Evolutionary conservation across 2,888 invertebrate species (phyloP).

Genomic region (Caenorhabditis macrosperma): DNA sequence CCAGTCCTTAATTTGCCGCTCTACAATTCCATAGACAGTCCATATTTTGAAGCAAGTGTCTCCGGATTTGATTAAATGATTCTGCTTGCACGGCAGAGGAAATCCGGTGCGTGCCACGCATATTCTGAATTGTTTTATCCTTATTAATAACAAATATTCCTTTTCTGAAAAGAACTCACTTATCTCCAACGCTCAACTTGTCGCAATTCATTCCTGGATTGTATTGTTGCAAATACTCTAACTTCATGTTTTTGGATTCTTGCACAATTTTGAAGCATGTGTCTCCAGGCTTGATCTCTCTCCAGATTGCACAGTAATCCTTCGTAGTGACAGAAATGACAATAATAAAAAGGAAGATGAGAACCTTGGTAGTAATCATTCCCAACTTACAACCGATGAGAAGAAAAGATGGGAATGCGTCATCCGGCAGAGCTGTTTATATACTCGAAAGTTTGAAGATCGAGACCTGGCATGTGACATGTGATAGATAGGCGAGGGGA

Average conservation of each 20-base stretch:
- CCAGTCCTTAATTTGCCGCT: slow-evolving; percentile 11
- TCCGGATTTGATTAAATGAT: slow-evolving; percentile 2
- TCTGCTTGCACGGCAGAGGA: slow-evolving; percentile 2
- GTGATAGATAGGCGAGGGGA: too few species aligned
- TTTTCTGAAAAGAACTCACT: background rate
- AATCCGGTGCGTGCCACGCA: background rate
- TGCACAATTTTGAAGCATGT: slow-evolving; percentile 1
- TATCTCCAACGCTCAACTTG: slow-evolving; percentile 12
- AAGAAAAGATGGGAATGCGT: too few species aligned
- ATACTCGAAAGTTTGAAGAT: too few species aligned
- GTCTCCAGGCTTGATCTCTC: background rate
- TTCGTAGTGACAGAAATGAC: background rate
- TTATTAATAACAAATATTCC: background rate
- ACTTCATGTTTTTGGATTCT: background rate
- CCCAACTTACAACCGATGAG: too few species aligned
- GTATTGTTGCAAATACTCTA: background rate
- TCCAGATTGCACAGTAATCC: slow-evolving; percentile 5
- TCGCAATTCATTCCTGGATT: slow-evolving; percentile 16
- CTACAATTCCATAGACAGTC: slow-evolving; percentile 11
- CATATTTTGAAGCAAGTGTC: slow-evolving; percentile 42
- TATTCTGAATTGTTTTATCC: background rate
- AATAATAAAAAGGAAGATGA: background rate
- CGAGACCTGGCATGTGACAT: too few species aligned
- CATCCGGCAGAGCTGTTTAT: too few species aligned
- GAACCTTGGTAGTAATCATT: background rate